These are phyloP conservation scores for Thecocarcelia acutangulata DNA, from an alignment of 2,888 invertebrate genomes.

Conservation along the genomic window DNA sequence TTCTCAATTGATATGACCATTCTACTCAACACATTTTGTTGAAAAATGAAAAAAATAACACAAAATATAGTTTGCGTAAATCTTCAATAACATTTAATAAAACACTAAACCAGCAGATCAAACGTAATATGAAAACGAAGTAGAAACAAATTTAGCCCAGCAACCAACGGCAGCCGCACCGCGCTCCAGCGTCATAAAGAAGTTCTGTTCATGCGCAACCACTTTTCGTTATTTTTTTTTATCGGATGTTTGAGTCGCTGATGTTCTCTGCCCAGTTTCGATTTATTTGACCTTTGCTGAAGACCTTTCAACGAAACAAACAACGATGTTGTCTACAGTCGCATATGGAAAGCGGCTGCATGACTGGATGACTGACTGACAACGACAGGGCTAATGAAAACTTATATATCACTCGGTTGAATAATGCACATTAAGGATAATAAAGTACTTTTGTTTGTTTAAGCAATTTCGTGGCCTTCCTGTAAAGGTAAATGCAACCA, in stretches of 20 bases:
- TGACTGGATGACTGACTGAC: conserved; percentile 62
- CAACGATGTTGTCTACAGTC: conserved; percentile 40
- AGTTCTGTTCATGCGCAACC: conserved; percentile 50
- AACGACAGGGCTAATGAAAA: conserved; percentile 72
- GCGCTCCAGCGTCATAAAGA: background rate
- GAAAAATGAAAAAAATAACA: background rate
- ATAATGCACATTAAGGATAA: conserved; percentile 73
- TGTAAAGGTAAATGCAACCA: conserved; percentile 13
- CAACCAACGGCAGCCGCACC: conserved; percentile 34
- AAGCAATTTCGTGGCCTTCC: conserved; percentile 61
- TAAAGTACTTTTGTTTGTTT: conserved; percentile 73
- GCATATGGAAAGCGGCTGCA: conserved; percentile 47
- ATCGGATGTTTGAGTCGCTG: conserved; percentile 16
- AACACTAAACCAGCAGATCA: conserved; percentile 55
- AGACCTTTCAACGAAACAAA: conserved; percentile 65
- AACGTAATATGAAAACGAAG: conserved; percentile 30
- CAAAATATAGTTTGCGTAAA: conserved; percentile 56
- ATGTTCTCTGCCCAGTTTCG: conserved; percentile 42
- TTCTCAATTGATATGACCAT: conserved; percentile 46
- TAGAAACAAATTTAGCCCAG: conserved; percentile 29
- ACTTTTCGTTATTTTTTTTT: conserved; percentile 7
- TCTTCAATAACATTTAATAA: conserved; percentile 65
- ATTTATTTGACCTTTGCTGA: conserved; percentile 70
- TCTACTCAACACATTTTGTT: conserved; percentile 49
- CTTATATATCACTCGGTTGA: conserved; percentile 71